Conservation (phyloP, 2,888 invertebrate genomes). For the Drosophila anceps region DNA sequence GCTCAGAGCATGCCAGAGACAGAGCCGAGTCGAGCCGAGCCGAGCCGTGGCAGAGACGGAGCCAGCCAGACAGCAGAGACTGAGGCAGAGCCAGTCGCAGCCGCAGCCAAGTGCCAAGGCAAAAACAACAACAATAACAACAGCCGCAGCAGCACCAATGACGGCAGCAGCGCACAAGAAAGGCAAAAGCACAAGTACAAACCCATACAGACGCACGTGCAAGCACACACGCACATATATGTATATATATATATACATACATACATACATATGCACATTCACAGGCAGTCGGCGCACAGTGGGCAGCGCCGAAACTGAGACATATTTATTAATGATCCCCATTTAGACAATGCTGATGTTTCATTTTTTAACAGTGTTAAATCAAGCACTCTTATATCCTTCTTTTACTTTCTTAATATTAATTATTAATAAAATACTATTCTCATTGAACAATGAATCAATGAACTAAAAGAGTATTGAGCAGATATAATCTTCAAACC, state of each 20-base stretch:
- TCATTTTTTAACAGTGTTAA: neutral
- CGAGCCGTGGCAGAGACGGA: constrained; percentile 16
- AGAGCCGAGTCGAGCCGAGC: constrained; percentile 17
- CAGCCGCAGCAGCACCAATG: constrained; percentile 53
- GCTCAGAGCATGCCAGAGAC: constrained; percentile 54
- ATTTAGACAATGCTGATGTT: neutral
- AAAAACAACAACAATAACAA: constrained; percentile 60
- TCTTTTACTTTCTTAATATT: too few species aligned
- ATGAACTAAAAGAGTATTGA: too few species aligned
- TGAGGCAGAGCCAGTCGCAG: constrained; percentile 34
- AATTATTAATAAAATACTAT: too few species aligned
- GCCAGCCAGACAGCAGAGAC: constrained; percentile 14
- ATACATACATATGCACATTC: constrained; percentile 1
- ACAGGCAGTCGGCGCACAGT: constrained; percentile 52
- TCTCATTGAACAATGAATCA: too few species aligned
- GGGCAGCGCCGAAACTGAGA: constrained; percentile 9
- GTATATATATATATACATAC: too few species aligned
- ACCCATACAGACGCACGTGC: constrained; percentile 35
- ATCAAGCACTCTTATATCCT: neutral
- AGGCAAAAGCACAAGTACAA: constrained; percentile 70
- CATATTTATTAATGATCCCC: neutral
- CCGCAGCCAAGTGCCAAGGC: constrained; percentile 74
- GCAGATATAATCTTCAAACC: neutral
- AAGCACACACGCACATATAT: too few species aligned
- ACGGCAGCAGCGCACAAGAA: constrained; percentile 50